These are phyloP conservation scores for Poecilobothrus nobilitatus DNA, from an alignment of 2,888 invertebrate species.

Conservation along the genomic window DNA sequence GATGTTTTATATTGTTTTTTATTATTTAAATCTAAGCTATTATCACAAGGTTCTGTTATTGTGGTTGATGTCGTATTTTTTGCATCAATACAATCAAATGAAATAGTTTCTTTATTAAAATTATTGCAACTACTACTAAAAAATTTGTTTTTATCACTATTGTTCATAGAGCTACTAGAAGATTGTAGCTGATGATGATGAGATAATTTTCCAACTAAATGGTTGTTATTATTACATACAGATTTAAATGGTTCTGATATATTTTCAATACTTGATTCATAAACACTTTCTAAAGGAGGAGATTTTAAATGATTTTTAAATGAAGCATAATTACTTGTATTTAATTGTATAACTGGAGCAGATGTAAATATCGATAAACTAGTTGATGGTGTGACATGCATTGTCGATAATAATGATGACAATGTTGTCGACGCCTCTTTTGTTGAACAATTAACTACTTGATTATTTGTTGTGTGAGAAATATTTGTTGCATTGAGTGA, in stretches of 20 bases:
- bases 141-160: not conserved
- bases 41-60: conserved; percentile 9
- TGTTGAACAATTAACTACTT: conserved; percentile 18
- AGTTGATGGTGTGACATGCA: conserved; percentile 10
- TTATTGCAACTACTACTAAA: conserved; percentile 17
- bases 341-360: not conserved
- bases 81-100: conserved; percentile 18
- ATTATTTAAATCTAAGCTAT: conserved; percentile 13
- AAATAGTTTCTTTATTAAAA: not conserved
- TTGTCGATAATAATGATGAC: conserved; percentile 15
- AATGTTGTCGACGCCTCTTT: conserved; percentile 14
- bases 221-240: not conserved
- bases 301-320: conserved; percentile 36
- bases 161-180: conserved; percentile 2
- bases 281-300: conserved; percentile 45
- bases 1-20: conserved; percentile 14
- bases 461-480: not conserved
- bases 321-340: conserved; percentile 20
- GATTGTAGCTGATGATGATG: conserved; percentile 13
- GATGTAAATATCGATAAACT: conserved; percentile 15
- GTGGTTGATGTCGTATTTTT: not conserved
- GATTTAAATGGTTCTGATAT: conserved; percentile 29
- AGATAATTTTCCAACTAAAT: conserved; percentile 8
- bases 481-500: not conserved
- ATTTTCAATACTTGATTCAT: conserved; percentile 46